Percentiles rank a stretch among this genome's conserved stretches.
phyloP scores from a whole-genome alignment of 2,888 invertebrate species.

The Epinotia brunnichana region DNA sequence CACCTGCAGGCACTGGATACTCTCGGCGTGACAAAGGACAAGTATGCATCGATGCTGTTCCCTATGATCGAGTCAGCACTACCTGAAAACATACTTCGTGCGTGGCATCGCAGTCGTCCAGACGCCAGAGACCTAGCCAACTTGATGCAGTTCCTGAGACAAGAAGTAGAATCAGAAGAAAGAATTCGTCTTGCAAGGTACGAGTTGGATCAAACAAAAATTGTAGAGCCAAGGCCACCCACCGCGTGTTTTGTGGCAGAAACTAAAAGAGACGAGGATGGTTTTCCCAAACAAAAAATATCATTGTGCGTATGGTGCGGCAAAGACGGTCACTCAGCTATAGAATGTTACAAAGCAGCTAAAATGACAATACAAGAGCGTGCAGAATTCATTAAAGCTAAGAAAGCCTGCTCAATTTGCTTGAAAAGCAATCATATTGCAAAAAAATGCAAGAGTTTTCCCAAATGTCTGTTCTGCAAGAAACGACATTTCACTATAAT shows the following conservation, averaged over 20 bases:
- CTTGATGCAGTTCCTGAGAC: too few species aligned
- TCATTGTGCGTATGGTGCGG: neutral
- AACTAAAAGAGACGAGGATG: too few species aligned
- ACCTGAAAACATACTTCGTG: too few species aligned
- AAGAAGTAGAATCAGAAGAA: too few species aligned
- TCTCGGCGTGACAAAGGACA: constrained; percentile 3
- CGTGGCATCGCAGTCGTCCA: too few species aligned
- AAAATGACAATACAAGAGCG: constrained; percentile 6
- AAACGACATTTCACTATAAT: neutral
- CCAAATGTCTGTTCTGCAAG: constrained; percentile 2
- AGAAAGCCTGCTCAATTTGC: constrained; percentile 16
- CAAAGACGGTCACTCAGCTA: neutral
- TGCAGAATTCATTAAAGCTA: neutral
- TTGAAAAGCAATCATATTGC: constrained; percentile 6
- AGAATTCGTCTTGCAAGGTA: too few species aligned
- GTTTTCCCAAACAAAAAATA: too few species aligned
- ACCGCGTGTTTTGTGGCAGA: too few species aligned
- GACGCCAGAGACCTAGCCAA: too few species aligned
- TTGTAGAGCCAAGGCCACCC: too few species aligned
- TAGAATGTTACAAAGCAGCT: constrained; percentile 25
- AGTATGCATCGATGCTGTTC: constrained; percentile 6
- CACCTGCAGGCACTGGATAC: constrained; percentile 3
- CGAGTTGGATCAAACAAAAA: too few species aligned
- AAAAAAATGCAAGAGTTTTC: constrained; percentile 12
- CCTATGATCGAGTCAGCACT: neutral